These are phyloP conservation scores for Alviniconcha marisindica DNA, from an alignment of 1,140 invertebrate genomes.

Conservation along the genomic window DNA sequence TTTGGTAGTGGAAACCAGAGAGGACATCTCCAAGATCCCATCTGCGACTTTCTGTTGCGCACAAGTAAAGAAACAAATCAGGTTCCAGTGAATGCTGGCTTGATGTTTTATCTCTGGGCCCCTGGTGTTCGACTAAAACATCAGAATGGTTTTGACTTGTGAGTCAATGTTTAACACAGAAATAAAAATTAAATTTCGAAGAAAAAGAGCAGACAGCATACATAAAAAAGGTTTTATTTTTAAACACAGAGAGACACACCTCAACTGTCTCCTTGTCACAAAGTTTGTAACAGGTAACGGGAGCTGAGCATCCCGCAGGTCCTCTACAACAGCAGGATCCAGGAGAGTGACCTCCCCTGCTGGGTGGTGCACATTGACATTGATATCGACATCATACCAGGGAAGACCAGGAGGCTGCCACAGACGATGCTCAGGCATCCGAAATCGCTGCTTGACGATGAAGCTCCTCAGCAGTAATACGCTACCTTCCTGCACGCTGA, in stretches of 20 bases:
- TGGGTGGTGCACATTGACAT: constrained; percentile 54
- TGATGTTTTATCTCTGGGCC: no score
- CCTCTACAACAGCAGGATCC: constrained; percentile 19
- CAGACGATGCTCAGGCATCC: constrained; percentile 24
- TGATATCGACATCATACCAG: constrained; percentile 51
- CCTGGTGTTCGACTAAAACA: no score
- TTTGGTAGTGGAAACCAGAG: no score
- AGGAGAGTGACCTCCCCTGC: constrained; percentile 47
- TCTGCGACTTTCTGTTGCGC: no score
- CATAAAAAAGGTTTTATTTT: no score
- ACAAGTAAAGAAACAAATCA: no score
- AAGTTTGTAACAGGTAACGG: constrained; percentile 44
- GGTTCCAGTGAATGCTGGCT: no score
- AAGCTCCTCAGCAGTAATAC: constrained; percentile 55
- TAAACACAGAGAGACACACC: constrained; percentile 32
- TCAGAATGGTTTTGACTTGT: no score
- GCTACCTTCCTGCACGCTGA: constrained; percentile 55
- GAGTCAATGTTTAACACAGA: no score
- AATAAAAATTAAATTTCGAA: background rate
- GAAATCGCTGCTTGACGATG: constrained; percentile 51
- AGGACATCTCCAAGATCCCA: no score
- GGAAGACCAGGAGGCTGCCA: background rate
- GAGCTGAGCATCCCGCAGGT: constrained; percentile 20
- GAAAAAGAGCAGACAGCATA: no score
- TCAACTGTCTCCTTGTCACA: constrained; percentile 41